Conservation (phyloP, 2,113 vertebrate species). For the Elephas maximus region DNA sequence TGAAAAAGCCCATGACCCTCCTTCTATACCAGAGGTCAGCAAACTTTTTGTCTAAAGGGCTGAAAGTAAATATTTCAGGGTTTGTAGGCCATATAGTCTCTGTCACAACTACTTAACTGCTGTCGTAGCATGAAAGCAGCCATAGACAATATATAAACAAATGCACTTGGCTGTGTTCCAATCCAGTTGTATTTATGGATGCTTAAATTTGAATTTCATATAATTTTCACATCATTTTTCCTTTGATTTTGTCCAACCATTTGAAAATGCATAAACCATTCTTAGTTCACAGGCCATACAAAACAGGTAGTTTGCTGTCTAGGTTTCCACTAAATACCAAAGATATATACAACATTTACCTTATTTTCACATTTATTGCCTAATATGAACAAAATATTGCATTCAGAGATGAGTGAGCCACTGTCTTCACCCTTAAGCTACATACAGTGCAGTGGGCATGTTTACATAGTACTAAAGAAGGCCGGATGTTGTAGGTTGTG, state of each 20-base stretch:
- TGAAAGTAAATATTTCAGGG: neutral
- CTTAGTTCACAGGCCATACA: neutral
- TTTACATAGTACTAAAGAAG: neutral
- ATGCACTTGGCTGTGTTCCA: neutral
- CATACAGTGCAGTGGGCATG: neutral
- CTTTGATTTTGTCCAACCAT: neutral
- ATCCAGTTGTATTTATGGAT: neutral
- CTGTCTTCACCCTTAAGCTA: neutral
- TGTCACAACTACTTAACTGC: neutral
- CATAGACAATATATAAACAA: neutral
- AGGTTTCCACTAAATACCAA: neutral
- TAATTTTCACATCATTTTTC: slow-evolving; percentile 42
- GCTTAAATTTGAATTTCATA: neutral
- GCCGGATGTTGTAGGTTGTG: neutral
- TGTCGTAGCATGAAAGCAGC: neutral
- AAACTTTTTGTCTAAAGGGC: slow-evolving; percentile 10
- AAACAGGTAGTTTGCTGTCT: neutral
- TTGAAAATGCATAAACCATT: slow-evolving; percentile 14
- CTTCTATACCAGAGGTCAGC: neutral
- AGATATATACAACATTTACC: neutral
- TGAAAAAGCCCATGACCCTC: neutral
- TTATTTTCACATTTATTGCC: neutral
- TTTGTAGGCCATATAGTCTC: neutral
- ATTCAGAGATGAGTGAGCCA: neutral
- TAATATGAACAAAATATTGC: neutral